Evolutionary conservation across 2,888 invertebrate species (phyloP).

Genomic region (Xestia rhomboidea): DNA sequence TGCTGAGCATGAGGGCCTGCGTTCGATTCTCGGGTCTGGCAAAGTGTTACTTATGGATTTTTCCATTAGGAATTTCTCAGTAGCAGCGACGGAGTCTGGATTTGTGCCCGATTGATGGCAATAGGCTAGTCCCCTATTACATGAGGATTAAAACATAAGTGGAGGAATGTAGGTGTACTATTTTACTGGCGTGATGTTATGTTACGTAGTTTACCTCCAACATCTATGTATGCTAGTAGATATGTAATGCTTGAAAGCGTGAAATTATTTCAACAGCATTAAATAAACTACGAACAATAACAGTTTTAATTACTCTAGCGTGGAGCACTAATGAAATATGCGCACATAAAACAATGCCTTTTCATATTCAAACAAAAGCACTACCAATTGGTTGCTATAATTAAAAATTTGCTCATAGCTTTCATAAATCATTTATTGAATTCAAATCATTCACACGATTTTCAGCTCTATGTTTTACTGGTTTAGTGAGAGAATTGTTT

Average conservation of each 20-base stretch:
- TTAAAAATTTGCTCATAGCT: constrained; percentile 26
- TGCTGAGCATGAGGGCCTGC: too few relatives aligned
- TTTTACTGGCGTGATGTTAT: background rate
- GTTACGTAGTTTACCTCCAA: too few relatives aligned
- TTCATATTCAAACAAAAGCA: constrained; percentile 44
- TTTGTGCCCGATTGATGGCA: too few relatives aligned
- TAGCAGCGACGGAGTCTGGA: too few relatives aligned
- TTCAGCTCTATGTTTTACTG: background rate
- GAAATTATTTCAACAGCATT: background rate
- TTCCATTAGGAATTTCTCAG: too few relatives aligned
- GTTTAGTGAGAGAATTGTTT: constrained; percentile 3
- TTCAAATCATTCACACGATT: constrained; percentile 3
- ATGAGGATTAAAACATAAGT: too few relatives aligned
- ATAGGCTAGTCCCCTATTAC: too few relatives aligned
- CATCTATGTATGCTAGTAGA: background rate
- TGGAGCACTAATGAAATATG: constrained; percentile 31
- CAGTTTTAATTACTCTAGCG: constrained; percentile 23
- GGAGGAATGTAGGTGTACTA: too few relatives aligned
- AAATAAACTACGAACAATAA: constrained; percentile 13
- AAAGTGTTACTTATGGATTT: too few relatives aligned
- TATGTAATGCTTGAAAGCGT: background rate
- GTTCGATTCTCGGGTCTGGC: too few relatives aligned
- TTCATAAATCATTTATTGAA: constrained; percentile 5
- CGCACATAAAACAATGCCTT: constrained; percentile 44
- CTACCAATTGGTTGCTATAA: constrained; percentile 14